These are phyloP conservation scores for Prunella himalayana DNA, from an alignment of 2,113 vertebrate genomes.

Conservation along the genomic window DNA sequence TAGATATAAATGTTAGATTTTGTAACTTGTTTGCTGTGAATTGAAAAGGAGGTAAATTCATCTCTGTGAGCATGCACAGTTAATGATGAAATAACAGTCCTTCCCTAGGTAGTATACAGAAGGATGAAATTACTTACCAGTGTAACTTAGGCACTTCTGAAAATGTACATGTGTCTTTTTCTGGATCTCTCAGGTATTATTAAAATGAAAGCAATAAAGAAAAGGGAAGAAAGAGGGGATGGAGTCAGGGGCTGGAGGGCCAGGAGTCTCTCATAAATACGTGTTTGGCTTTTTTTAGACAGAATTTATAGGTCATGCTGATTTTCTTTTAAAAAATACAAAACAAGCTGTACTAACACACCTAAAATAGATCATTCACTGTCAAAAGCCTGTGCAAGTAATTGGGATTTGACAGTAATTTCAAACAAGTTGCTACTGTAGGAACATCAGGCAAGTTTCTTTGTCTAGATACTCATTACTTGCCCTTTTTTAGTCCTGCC, in stretches of 20 bases:
- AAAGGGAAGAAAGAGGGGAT: neutral
- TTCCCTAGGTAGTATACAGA: neutral
- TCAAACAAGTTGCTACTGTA: neutral
- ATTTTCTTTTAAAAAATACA: neutral
- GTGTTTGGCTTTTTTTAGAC: neutral
- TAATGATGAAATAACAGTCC: neutral
- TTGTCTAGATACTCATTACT: neutral
- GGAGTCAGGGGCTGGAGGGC: neutral
- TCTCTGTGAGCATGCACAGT: neutral
- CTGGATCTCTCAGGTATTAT: neutral
- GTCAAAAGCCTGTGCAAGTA: neutral
- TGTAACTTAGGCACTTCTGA: neutral
- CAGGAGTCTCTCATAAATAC: neutral
- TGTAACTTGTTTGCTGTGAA: neutral
- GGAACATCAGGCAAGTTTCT: neutral
- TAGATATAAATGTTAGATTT: neutral
- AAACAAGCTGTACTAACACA: neutral
- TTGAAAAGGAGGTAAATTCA: neutral
- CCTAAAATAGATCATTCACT: neutral
- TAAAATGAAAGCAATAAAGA: neutral
- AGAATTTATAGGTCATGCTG: neutral
- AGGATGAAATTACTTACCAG: neutral
- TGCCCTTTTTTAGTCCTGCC: neutral
- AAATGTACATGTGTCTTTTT: neutral
- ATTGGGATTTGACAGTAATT: neutral